A percentile compares a stretch with the other conserved stretches of the same genome.
Evolutionary conservation across 2,888 invertebrate species (phyloP).

Genomic region (Polymixis flavicincta): DNA sequence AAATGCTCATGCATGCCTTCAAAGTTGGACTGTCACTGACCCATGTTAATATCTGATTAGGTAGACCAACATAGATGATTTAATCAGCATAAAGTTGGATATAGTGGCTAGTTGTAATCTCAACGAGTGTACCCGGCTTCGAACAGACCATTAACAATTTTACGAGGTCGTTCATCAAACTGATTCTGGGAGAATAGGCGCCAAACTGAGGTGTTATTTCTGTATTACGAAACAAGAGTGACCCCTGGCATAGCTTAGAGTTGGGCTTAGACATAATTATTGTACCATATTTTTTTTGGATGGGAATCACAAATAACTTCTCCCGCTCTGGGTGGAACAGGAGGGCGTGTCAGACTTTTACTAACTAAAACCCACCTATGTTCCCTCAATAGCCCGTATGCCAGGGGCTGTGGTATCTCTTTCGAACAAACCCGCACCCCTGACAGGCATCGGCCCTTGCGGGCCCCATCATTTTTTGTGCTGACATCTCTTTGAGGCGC

Average conservation of each 20-base stretch:
- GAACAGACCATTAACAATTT: constrained; percentile 75
- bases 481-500: too few species aligned
- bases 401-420: too few species aligned
- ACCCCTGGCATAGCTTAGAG: neutral
- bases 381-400: too few species aligned
- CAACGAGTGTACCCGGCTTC: constrained; percentile 65
- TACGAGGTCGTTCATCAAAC: constrained; percentile 73
- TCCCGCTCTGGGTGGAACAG: too few species aligned
- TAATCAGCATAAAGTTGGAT: constrained; percentile 75
- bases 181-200: constrained; percentile 62
- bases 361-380: too few species aligned
- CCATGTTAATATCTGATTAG: constrained; percentile 14
- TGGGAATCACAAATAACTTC: too few species aligned
- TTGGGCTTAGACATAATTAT: neutral
- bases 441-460: too few species aligned
- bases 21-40: neutral
- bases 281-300: too few species aligned
- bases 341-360: too few species aligned
- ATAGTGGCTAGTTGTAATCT: constrained; percentile 65
- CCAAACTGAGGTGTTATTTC: constrained; percentile 46
- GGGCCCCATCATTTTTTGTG: too few species aligned
- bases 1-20: neutral
- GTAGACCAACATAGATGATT: constrained; percentile 56
- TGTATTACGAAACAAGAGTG: constrained; percentile 1
- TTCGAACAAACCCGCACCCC: too few species aligned